Conservation (phyloP, 2,113 vertebrate genomes). For the Myotis davidii region DNA sequence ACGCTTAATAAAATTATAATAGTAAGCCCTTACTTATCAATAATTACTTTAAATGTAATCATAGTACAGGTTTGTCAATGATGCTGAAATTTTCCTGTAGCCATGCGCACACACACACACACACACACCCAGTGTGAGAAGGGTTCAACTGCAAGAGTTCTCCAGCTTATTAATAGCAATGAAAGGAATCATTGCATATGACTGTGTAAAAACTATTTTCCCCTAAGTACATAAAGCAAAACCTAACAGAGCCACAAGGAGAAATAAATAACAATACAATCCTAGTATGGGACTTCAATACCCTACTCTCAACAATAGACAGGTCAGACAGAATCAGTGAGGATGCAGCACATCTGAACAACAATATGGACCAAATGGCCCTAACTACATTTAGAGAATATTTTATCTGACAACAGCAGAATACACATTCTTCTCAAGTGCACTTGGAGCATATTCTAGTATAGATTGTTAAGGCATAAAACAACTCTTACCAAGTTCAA, state of each 20-base stretch:
- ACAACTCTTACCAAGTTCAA: neutral
- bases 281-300: neutral
- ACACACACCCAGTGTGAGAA: neutral
- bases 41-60: neutral
- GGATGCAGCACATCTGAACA: neutral
- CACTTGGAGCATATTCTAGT: neutral
- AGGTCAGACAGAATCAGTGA: neutral
- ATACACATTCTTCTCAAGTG: neutral
- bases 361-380: neutral
- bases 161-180: neutral
- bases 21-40: neutral
- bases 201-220: neutral
- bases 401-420: neutral
- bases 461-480: neutral
- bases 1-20: neutral
- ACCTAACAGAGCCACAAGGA: neutral
- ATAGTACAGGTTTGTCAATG: neutral
- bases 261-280: neutral
- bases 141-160: neutral
- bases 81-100: neutral
- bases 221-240: neutral
- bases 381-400: neutral
- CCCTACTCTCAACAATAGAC: neutral
- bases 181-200: neutral
- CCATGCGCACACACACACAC: neutral